Percentiles rank a stretch among this genome's conserved stretches.
Evolutionary conservation across 2,888 invertebrate genomes (phyloP).

Genomic region (Tiphia femorata): DNA sequence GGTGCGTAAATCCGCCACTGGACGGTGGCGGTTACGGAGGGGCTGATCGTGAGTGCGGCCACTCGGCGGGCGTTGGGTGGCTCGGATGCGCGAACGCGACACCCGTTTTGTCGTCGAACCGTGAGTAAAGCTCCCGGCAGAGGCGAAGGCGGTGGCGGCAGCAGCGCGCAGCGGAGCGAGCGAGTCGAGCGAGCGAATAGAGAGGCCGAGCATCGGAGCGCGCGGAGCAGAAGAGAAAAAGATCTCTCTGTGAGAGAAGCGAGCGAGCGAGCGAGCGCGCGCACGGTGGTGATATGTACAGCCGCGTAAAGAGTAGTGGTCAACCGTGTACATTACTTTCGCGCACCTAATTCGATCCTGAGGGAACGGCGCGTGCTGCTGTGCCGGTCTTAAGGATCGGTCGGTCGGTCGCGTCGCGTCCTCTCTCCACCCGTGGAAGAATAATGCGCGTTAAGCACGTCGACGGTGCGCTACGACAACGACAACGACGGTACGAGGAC

Average conservation of each 20-base stretch:
- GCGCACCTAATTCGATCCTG: conserved; percentile 8
- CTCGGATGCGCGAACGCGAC: conserved; percentile 59
- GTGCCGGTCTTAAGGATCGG: too few species aligned
- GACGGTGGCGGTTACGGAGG: conserved; percentile 40
- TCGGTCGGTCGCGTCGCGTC: conserved; percentile 31
- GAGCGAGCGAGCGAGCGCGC: too few species aligned
- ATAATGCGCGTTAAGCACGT: conserved; percentile 66
- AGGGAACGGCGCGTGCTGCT: conserved; percentile 34
- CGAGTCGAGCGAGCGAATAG: background rate
- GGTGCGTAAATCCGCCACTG: conserved; percentile 41
- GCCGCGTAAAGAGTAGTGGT: conserved; percentile 52
- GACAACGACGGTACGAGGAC: conserved; percentile 10
- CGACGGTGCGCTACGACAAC: conserved; percentile 29
- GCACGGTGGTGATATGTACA: conserved; percentile 51
- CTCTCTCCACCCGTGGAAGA: too few species aligned
- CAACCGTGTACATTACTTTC: conserved; percentile 18
- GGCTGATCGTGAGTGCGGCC: conserved; percentile 46
- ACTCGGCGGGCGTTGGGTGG: conserved; percentile 50
- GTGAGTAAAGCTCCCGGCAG: conserved; percentile 34
- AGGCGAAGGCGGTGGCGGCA: conserved; percentile 18
- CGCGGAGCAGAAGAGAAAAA: too few species aligned
- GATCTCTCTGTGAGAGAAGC: too few species aligned
- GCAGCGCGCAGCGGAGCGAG: background rate
- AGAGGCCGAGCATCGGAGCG: background rate
- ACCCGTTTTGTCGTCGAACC: conserved; percentile 41